Conservation (phyloP, 2,797 vertebrate species). For the Rachycentron canadum region DNA sequence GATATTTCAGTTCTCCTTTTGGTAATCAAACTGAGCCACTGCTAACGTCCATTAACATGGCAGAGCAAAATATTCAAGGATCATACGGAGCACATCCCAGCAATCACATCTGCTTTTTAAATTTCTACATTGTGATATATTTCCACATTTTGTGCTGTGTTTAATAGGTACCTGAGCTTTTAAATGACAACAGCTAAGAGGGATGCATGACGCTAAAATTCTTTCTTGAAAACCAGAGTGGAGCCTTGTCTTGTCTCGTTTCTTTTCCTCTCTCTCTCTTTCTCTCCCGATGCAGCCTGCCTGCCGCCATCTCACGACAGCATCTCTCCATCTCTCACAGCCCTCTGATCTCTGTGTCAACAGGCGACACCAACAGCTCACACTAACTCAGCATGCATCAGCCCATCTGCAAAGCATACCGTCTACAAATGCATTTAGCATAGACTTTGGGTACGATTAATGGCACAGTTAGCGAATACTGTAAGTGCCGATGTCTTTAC, state of each 20-base stretch:
- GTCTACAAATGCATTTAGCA: slow-evolving; percentile 70
- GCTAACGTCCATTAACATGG: slow-evolving; percentile 38
- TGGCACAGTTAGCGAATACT: slow-evolving; percentile 57
- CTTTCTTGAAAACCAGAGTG: slow-evolving; percentile 53
- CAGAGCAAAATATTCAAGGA: slow-evolving; percentile 35
- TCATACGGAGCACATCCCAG: slow-evolving; percentile 1
- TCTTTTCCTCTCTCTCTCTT: slow-evolving; percentile 44
- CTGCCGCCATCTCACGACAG: slow-evolving; percentile 77
- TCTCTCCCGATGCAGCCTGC: slow-evolving; percentile 62
- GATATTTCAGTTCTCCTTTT: slow-evolving; percentile 44
- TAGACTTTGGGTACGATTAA: slow-evolving; percentile 68
- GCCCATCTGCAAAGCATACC: slow-evolving; percentile 74
- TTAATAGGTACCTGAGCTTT: slow-evolving; percentile 26
- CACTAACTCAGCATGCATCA: slow-evolving; percentile 71
- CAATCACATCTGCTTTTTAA: slow-evolving; percentile 8
- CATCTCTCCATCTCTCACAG: slow-evolving; percentile 78
- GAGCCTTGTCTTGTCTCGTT: slow-evolving; percentile 56
- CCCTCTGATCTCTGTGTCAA: slow-evolving; percentile 82
- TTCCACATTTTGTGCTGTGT: slow-evolving; percentile 12
- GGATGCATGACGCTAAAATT: slow-evolving; percentile 44
- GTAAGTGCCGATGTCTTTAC: slow-evolving; percentile 70
- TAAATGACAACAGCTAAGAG: slow-evolving; percentile 43
- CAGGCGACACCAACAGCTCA: slow-evolving; percentile 71
- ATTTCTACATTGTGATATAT: slow-evolving; percentile 10
- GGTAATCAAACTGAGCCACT: slow-evolving; percentile 51